Percentiles rank a stretch among this genome's conserved stretches.
Conservation (phyloP, 2,797 vertebrate species). For the Cyprinella venusta region DNA sequence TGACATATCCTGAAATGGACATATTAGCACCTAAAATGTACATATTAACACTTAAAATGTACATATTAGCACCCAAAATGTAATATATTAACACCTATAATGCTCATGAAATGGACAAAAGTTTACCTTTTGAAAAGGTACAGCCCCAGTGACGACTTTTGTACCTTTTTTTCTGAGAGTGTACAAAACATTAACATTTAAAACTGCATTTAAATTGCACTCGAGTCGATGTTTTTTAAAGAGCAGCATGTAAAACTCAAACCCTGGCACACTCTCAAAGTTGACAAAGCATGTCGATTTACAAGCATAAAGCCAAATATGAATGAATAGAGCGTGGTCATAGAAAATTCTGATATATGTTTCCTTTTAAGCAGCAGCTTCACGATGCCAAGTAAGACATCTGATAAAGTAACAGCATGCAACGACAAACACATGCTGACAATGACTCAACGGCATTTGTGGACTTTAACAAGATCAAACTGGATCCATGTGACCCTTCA, state of each 20-base stretch:
- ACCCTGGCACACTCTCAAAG: neutral
- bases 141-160: too few species aligned
- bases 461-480: slow-evolving; percentile 22
- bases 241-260: neutral
- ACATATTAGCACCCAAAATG: too few species aligned
- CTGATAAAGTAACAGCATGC: neutral
- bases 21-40: too few species aligned
- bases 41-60: too few species aligned
- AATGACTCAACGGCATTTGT: slow-evolving; percentile 2
- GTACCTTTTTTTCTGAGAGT: too few species aligned
- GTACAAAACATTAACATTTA: neutral
- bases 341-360: slow-evolving; percentile 6
- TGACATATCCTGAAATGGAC: too few species aligned
- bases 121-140: too few species aligned
- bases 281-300: neutral
- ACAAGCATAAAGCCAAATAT: neutral
- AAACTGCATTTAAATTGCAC: neutral
- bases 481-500: slow-evolving; percentile 27
- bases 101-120: too few species aligned
- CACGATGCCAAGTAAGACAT: neutral
- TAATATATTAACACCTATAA: too few species aligned
- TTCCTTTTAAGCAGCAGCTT: neutral
- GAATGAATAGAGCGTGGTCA: neutral
- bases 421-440: neutral
- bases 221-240: neutral